Evolutionary conservation across 1,140 invertebrate species (phyloP), one percentile per base, ranked within the genome.

Genomic region (Drosophila arawakana): DNA sequence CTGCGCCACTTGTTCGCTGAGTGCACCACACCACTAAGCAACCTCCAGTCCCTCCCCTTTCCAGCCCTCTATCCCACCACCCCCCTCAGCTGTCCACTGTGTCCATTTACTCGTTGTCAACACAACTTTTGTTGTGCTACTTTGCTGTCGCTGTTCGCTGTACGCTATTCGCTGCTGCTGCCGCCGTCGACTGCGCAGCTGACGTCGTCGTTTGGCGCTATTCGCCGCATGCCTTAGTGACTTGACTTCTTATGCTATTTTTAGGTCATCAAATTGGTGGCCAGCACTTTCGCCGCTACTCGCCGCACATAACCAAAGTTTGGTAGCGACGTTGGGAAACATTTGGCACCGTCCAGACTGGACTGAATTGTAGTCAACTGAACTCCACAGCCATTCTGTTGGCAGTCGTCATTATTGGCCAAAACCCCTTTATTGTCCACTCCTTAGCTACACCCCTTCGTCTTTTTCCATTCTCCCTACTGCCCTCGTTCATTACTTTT

Each of bases 41-140:
- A 55, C 11, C 39, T 7, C 37, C 39, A 25, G 30, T n/a, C 43
- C 13, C 15, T 9, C 6, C 10, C 3, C 2, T 30, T 8, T 37
- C 46, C 49, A 41, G 44, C 34, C 18, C 13, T 21, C 49, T 13
- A 46, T 0, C 18, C 0, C 18, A 35, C 8, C 25, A 10, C 7
- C 6, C 9, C 10, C 15, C 30, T 11, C 10, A 6, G 35, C 43
- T 15, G 21, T 46, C 11, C 35, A 25, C 2, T 57, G 35, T 50
- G 41, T 41, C 65, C 72, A 43, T 62, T 63, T 54, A 65, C 76
- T 78, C 71, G 84, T 84, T 88, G 83, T 88, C 83, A 88, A 88
- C 84, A 88, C 80, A 82, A 88, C 66, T 88, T 83, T 75, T 89
- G 83, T 88, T 88, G 83, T 86, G 83, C 83, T 78, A 82, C 76